These are phyloP conservation scores for Trematocara caparti DNA, from an alignment of 2,797 vertebrate species.

Conservation along the genomic window DNA sequence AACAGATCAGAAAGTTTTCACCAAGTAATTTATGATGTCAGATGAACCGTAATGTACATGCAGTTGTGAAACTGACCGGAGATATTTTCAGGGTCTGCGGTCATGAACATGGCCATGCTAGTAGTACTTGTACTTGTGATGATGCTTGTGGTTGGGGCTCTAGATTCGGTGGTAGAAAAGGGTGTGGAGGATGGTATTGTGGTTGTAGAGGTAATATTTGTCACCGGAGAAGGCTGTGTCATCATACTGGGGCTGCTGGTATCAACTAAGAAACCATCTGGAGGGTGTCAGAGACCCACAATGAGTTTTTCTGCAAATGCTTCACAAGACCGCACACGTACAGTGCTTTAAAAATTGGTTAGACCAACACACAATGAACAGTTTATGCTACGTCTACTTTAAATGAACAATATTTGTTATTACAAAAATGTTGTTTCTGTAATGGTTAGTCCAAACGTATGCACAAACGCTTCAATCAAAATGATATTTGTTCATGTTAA, in stretches of 20 bases:
- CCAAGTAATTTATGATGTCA: not conserved
- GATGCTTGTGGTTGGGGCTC: not conserved
- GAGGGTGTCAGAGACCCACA: not conserved
- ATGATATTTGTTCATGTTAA: not conserved
- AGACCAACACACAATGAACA: not conserved
- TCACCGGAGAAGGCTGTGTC: not conserved
- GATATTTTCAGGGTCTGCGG: conserved; percentile 1
- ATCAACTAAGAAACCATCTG: conserved; percentile 33
- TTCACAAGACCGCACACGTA: not conserved
- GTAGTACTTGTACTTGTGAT: not conserved
- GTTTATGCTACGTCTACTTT: not conserved
- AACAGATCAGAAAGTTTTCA: not conserved
- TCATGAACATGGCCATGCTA: not conserved
- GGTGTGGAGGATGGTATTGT: not conserved
- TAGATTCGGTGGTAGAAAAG: not conserved
- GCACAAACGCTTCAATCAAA: not conserved
- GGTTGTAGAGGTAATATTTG: not conserved
- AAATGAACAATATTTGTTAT: not conserved
- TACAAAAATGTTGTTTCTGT: not conserved
- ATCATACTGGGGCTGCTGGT: conserved; percentile 1
- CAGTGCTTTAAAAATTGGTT: not conserved
- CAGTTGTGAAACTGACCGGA: conserved; percentile 28
- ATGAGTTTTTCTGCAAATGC: not conserved
- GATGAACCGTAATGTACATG: not conserved
- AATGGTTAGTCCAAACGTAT: not conserved